phyloP scores from a whole-genome alignment of 2,797 vertebrate genomes.

The Manis crassicaudata region DNA sequence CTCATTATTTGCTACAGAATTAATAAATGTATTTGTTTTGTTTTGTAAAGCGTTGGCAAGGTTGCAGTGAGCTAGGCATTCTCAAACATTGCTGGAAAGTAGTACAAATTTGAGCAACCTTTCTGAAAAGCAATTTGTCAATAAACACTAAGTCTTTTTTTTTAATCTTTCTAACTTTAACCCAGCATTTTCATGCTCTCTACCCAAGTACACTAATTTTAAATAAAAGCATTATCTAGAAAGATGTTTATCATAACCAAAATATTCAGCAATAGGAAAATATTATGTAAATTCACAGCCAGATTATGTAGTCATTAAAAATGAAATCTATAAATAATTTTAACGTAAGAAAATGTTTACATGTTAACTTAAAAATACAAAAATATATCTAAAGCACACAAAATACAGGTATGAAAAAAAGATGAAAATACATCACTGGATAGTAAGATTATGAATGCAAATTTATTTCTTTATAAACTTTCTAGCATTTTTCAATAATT shows the following conservation, averaged over 20 bases:
- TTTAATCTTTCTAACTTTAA: slow-evolving; percentile 32
- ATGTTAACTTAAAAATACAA: slow-evolving; percentile 43
- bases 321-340: slow-evolving; percentile 11
- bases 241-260: slow-evolving; percentile 41
- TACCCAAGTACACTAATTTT: neutral
- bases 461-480: slow-evolving; percentile 9
- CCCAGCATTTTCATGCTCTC: neutral
- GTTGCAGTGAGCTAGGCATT: slow-evolving; percentile 22
- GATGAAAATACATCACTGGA: neutral
- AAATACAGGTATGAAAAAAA: slow-evolving; percentile 30
- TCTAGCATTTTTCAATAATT: slow-evolving; percentile 41
- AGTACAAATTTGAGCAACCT: slow-evolving; percentile 14
- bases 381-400: slow-evolving; percentile 31
- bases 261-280: slow-evolving; percentile 30
- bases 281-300: neutral
- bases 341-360: slow-evolving; percentile 14
- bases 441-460: neutral
- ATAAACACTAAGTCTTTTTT: slow-evolving; percentile 1
- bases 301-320: neutral
- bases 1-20: slow-evolving; percentile 35
- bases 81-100: neutral
- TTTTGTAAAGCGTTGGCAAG: neutral
- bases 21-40: neutral
- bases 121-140: slow-evolving; percentile 43
- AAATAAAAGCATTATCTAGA: slow-evolving; percentile 29